Percentiles rank a stretch among this genome's conserved stretches.
phyloP scores from a whole-genome alignment of 2,888 invertebrate genomes.

The Watsonalla cultraria region DNA sequence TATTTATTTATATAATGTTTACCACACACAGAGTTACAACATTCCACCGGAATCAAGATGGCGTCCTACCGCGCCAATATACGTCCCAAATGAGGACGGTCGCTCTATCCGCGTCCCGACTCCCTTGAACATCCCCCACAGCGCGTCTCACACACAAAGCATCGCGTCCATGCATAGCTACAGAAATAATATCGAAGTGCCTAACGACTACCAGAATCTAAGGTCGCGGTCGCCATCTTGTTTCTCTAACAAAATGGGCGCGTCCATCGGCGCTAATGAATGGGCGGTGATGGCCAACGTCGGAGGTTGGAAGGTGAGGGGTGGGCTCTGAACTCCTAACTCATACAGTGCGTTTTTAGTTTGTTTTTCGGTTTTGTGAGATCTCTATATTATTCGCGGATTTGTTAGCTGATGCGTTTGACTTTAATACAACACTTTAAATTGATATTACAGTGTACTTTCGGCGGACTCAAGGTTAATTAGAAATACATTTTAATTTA shows the following conservation, averaged over 20 bases:
- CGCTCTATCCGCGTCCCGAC: slow-evolving; percentile 57
- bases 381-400: slow-evolving; percentile 36
- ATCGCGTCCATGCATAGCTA: slow-evolving; percentile 77
- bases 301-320: slow-evolving; percentile 77
- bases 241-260: slow-evolving; percentile 75
- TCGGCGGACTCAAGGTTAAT: not conserved
- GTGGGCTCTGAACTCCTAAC: slow-evolving; percentile 54
- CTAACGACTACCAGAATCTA: slow-evolving; percentile 72
- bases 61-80: slow-evolving; percentile 75
- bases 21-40: slow-evolving; percentile 66
- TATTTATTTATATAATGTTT: too few species aligned
- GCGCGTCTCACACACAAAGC: slow-evolving; percentile 72
- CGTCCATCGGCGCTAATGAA: slow-evolving; percentile 70
- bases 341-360: slow-evolving; percentile 34
- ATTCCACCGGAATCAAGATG: slow-evolving; percentile 69
- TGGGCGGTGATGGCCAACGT: slow-evolving; percentile 71
- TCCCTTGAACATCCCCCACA: slow-evolving; percentile 69
- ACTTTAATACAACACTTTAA: too few species aligned
- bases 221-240: slow-evolving; percentile 77
- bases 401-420: too few species aligned
- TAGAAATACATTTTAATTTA: too few species aligned
- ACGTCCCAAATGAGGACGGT: slow-evolving; percentile 65
- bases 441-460: not conserved
- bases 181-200: slow-evolving; percentile 71
- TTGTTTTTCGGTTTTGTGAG: slow-evolving; percentile 57